Percentiles rank a stretch among this genome's conserved stretches.
Evolutionary conservation across 2,888 invertebrate species (phyloP).

Genomic region (Tenodera sinensis): DNA sequence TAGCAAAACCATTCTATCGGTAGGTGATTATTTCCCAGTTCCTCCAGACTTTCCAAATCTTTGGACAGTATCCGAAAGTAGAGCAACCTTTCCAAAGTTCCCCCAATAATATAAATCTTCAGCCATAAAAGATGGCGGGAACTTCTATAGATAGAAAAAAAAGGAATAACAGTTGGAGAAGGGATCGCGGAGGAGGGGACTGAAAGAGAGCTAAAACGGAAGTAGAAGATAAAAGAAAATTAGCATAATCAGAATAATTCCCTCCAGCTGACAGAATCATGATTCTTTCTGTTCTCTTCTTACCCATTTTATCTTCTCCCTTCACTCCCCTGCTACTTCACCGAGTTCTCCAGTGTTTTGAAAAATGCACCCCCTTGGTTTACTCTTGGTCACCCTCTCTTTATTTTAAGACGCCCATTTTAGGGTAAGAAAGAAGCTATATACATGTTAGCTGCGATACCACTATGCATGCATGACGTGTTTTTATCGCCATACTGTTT

Average conservation of each 20-base stretch:
- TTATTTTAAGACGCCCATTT: not conserved
- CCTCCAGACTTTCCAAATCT: not conserved
- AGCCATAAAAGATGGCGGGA: not conserved
- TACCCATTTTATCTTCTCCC: slow-evolving; percentile 7
- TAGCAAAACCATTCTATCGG: not conserved
- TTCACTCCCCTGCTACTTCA: not conserved
- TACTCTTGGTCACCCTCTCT: not conserved
- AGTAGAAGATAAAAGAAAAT: slow-evolving; percentile 20
- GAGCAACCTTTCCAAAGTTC: not conserved
- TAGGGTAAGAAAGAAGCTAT: not conserved
- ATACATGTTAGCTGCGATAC: not conserved
- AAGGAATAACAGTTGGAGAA: not conserved
- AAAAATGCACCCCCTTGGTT: slow-evolving; percentile 3
- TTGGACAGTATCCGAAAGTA: not conserved
- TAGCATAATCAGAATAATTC: slow-evolving; percentile 34
- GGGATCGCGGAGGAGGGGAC: not conserved
- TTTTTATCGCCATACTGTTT: not conserved
- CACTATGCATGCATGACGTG: not conserved
- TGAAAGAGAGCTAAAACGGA: not conserved
- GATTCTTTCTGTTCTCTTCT: slow-evolving; percentile 18
- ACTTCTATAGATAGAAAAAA: not conserved
- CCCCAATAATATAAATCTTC: slow-evolving; percentile 11
- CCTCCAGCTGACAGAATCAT: slow-evolving; percentile 30
- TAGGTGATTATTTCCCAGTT: not conserved
- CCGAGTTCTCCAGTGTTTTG: not conserved